Evolutionary conservation across 2,888 invertebrate genomes (phyloP).

Genomic region (Actias luna): DNA sequence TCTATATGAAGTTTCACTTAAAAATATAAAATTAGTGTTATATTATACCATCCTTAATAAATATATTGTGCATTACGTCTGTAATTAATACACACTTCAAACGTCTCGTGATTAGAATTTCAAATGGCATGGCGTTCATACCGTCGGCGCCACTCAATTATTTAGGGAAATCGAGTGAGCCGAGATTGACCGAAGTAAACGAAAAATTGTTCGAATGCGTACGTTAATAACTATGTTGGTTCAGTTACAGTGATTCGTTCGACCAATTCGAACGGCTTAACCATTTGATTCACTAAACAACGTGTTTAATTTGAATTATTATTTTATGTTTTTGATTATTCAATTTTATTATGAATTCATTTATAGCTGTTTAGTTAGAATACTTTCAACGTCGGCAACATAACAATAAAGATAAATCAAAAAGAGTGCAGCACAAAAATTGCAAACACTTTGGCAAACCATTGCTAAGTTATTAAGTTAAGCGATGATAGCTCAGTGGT

Average conservation of each 20-base stretch:
- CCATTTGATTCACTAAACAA: neutral
- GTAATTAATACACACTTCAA: slow-evolving; percentile 30
- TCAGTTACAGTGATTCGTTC: neutral
- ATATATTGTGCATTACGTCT: slow-evolving; percentile 20
- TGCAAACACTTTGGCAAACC: too few species aligned
- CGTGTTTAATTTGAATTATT: neutral
- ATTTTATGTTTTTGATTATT: neutral
- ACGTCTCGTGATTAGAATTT: slow-evolving; percentile 35
- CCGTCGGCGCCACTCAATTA: slow-evolving; percentile 24
- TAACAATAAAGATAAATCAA: too few species aligned
- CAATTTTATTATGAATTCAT: too few species aligned
- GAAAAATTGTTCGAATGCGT: neutral
- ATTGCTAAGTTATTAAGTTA: too few species aligned
- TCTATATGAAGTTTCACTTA: too few species aligned
- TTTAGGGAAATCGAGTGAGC: slow-evolving; percentile 9
- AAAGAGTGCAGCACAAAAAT: too few species aligned
- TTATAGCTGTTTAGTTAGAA: too few species aligned
- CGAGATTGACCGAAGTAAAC: neutral
- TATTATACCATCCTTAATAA: neutral
- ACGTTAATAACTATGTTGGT: neutral
- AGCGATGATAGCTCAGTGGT: too few species aligned
- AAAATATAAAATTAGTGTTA: too few species aligned
- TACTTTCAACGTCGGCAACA: too few species aligned
- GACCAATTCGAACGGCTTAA: neutral
- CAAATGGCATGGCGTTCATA: slow-evolving; percentile 30